Base-by-base conservation (phyloP, 2,888 invertebrate species). In the Ophion obscuratus region DNA sequence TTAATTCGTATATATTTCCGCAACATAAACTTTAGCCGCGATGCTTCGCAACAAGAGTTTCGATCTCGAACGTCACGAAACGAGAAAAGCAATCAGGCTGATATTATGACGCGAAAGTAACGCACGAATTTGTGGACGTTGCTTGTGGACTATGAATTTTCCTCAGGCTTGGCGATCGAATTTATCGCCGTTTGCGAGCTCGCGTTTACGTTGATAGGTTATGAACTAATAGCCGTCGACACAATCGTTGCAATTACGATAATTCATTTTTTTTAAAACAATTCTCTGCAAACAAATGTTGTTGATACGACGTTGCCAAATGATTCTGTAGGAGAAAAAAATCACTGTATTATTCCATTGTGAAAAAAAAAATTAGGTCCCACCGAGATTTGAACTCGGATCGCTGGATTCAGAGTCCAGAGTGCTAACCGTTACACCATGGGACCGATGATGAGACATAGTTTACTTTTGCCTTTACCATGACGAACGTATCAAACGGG, bases 331-430 rank as follows among this genome's bases (percentile, higher is more conserved):
- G 73, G 61, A 17, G 31, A 73, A 36, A 36, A 36, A 6, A 73
- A 71, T 70, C 27, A 14, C 64, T 27, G 11, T 36, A 27, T 27
- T 31, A 27, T 31, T 64, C 31, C 24, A 20, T 20, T 20, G 9
- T 10, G 7, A 61, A 10, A 61, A 61, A 59, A 79, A 20, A 66
- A 17, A 47, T 10, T 4, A 91, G 96, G 96, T 96, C 95, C 96
- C 96, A 96, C 96, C 96, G 96, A 96, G 96, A 96, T 96, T 96
- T 96, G 96, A 96, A 96, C 96, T 96, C 96, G 96, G 96, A 96
- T 96, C 96, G 96, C 96, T 96, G 96, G 96, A 96, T 96, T 96
- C 96, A 96, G 95, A 96, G 96, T 96, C 96, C 96, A 96, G 96
- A 96, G 96, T 96, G 96, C 96, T 96, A 96, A 96, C 96, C 96